Evolutionary conservation across 2,888 invertebrate species (phyloP).

Genomic region (Drosophila emarginata): DNA sequence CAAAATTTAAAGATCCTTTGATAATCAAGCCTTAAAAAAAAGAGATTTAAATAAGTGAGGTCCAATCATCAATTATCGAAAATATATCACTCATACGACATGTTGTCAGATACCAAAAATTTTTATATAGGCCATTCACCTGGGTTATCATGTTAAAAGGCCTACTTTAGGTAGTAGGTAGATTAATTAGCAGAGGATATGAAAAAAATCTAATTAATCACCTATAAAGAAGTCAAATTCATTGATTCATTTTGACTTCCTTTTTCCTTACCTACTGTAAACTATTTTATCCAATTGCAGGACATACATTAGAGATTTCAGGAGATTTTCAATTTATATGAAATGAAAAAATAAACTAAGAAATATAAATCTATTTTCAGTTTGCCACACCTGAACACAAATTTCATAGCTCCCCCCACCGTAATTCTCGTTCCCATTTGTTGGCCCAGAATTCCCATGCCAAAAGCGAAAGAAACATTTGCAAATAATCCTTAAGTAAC

Average conservation of each 20-base stretch:
- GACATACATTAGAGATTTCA: too few relatives aligned
- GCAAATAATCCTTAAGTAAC: conserved; percentile 37
- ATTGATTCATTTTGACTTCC: background rate
- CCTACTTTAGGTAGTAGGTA: too few relatives aligned
- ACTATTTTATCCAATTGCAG: background rate
- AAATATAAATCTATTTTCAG: background rate
- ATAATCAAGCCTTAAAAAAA: too few relatives aligned
- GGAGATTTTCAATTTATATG: too few relatives aligned
- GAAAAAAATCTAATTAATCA: background rate
- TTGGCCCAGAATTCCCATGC: background rate
- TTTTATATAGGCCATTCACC: too few relatives aligned
- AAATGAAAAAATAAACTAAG: background rate
- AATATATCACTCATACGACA: too few relatives aligned
- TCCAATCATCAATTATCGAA: too few relatives aligned
- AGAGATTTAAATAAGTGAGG: too few relatives aligned
- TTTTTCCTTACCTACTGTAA: background rate
- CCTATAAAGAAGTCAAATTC: background rate
- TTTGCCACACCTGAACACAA: conserved; percentile 3
- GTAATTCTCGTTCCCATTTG: background rate
- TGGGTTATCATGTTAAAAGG: too few relatives aligned
- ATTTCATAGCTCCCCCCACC: background rate
- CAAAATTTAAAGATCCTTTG: too few relatives aligned
- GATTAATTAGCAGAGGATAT: too few relatives aligned
- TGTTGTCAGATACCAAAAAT: too few relatives aligned
- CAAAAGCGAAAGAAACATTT: conserved; percentile 40